Percentiles rank a stretch among this genome's conserved stretches.
phyloP scores from a whole-genome alignment of 2,797 vertebrate genomes.

The Vireo griseus region DNA sequence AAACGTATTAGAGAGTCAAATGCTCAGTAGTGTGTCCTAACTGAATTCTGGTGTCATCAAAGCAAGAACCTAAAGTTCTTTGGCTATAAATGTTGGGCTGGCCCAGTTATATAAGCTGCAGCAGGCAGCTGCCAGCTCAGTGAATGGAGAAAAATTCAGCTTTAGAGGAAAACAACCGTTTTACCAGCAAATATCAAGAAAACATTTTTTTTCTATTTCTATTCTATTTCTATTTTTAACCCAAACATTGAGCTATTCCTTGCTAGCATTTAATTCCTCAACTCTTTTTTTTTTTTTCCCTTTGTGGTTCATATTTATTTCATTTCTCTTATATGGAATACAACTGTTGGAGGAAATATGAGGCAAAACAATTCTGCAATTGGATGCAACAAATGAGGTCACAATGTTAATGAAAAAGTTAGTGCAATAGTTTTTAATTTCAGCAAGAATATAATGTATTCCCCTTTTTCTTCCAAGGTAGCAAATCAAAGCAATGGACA shows the following conservation, averaged over 20 bases:
- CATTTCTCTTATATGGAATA: neutral
- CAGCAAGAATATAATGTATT: neutral
- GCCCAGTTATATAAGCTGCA: neutral
- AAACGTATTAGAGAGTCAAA: neutral
- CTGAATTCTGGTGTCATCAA: neutral
- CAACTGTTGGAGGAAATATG: neutral
- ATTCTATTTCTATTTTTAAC: neutral
- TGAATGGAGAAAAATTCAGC: neutral
- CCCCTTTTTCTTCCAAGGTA: neutral
- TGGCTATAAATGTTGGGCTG: neutral
- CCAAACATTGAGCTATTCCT: neutral
- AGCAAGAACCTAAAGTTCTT: neutral
- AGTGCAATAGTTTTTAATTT: neutral
- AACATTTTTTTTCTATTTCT: too few species aligned
- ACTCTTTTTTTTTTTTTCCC: accelerated
- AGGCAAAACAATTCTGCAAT: neutral
- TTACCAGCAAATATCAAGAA: neutral
- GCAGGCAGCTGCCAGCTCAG: neutral
- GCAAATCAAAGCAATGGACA: neutral
- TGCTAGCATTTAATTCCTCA: neutral
- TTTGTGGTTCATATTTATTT: neutral
- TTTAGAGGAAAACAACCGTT: neutral
- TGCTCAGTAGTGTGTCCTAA: neutral
- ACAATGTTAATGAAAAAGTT: constrained; percentile 25
- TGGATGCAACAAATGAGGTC: constrained; percentile 7